A percentile compares a stretch with the other conserved stretches of the same genome.
Evolutionary conservation across 2,797 vertebrate genomes (phyloP).

Genomic region (Presbytis comata): DNA sequence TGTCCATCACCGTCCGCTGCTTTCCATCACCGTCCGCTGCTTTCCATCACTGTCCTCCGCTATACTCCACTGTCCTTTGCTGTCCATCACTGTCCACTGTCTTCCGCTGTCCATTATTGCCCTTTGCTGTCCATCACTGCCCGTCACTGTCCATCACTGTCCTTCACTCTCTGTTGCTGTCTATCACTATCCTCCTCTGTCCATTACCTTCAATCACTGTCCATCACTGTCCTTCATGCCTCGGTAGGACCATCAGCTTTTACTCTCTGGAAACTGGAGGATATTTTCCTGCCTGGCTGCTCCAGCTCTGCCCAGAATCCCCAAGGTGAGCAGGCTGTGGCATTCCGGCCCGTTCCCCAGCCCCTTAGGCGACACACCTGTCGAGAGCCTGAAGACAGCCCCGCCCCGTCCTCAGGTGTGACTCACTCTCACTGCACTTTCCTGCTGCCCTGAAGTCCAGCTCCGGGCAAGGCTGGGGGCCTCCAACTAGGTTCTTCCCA

Average conservation of each 20-base stretch:
- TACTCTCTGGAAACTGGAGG: not conserved
- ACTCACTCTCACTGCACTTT: fast-evolving
- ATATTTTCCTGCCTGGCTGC: too few species aligned
- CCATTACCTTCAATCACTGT: too few species aligned
- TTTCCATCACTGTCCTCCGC: too few species aligned
- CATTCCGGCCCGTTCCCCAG: not conserved
- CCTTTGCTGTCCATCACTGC: too few species aligned
- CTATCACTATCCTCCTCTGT: too few species aligned
- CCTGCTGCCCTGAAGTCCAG: fast-evolving
- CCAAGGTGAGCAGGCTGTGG: not conserved
- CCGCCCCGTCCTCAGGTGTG: not conserved
- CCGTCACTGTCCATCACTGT: too few species aligned
- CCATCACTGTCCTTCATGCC: not conserved
- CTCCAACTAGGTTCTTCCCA: not conserved
- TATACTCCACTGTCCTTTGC: fast-evolving
- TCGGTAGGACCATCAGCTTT: not conserved
- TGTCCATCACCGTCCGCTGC: too few species aligned
- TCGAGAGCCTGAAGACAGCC: not conserved
- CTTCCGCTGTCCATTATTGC: too few species aligned
- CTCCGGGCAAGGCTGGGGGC: not conserved
- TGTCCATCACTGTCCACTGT: too few species aligned
- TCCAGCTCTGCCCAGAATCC: not conserved
- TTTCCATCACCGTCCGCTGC: fast-evolving
- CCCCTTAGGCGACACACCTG: not conserved
- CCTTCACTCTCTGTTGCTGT: too few species aligned